A percentile compares a stretch with the other conserved stretches of the same genome.
Conservation (phyloP, 2,888 invertebrate genomes). For the Halictus quadricinctus region DNA sequence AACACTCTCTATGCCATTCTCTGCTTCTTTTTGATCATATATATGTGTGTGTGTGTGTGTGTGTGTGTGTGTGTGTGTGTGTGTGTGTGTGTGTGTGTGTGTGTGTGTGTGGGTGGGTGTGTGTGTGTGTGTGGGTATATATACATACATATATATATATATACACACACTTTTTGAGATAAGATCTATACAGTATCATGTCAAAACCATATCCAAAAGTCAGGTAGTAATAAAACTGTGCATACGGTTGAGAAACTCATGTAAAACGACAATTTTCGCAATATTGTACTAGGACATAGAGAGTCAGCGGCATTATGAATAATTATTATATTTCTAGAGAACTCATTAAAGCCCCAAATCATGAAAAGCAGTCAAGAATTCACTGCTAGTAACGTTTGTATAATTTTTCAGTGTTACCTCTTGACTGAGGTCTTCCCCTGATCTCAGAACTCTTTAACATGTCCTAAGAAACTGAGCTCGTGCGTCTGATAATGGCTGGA, state of each 20-base stretch:
- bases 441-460: constrained; percentile 82
- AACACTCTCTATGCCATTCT: constrained; percentile 61
- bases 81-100: too few species aligned
- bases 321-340: constrained; percentile 50
- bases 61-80: too few species aligned
- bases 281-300: constrained; percentile 58
- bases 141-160: too few species aligned
- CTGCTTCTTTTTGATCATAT: constrained; percentile 37
- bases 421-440: constrained; percentile 75
- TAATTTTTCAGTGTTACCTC: constrained; percentile 75
- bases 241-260: constrained; percentile 23
- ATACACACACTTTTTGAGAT: constrained; percentile 31
- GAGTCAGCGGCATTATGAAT: constrained; percentile 43
- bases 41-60: neutral
- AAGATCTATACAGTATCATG: constrained; percentile 32
- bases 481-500: constrained; percentile 80
- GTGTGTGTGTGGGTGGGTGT: too few species aligned
- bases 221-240: constrained; percentile 37
- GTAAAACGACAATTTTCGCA: constrained; percentile 31
- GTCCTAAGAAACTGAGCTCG: constrained; percentile 80
- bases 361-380: constrained; percentile 47
- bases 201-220: constrained; percentile 37
- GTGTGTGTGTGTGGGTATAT: neutral
- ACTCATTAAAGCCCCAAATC: constrained; percentile 57
- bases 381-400: constrained; percentile 37